These are phyloP conservation scores for Gavia stellata DNA, from an alignment of 2,113 vertebrate species.

Conservation along the genomic window DNA sequence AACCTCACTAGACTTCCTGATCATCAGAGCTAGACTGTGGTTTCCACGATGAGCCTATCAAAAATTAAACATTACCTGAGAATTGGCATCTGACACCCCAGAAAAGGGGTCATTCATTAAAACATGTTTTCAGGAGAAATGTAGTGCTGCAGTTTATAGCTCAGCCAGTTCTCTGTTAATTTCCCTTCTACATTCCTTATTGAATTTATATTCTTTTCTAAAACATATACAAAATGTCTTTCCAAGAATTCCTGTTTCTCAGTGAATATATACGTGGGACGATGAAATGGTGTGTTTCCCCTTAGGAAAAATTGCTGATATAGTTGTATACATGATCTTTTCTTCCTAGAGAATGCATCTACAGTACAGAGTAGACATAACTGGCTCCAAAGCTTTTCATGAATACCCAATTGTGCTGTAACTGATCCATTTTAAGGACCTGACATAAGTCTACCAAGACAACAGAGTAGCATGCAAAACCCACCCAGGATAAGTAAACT, in stretches of 20 bases:
- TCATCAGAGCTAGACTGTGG: background rate
- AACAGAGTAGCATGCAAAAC: background rate
- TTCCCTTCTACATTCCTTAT: background rate
- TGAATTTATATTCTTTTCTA: background rate
- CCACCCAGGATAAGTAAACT: background rate
- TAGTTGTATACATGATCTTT: background rate
- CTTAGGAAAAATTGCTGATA: background rate
- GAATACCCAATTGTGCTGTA: background rate
- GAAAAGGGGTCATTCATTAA: background rate
- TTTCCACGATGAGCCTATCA: background rate
- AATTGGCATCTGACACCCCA: background rate
- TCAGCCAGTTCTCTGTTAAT: background rate
- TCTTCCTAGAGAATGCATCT: background rate
- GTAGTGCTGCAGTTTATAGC: background rate
- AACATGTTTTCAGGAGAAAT: background rate
- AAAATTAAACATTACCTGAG: background rate
- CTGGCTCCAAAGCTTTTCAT: background rate
- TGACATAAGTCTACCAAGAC: background rate
- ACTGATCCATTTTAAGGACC: background rate
- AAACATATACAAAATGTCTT: background rate
- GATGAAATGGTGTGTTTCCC: background rate
- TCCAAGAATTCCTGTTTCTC: background rate
- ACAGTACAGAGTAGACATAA: background rate
- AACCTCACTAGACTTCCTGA: slow-evolving; percentile 31
- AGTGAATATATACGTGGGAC: background rate